Conservation (phyloP, 1,140 invertebrate genomes). For the Trigoniulus corallinus region DNA sequence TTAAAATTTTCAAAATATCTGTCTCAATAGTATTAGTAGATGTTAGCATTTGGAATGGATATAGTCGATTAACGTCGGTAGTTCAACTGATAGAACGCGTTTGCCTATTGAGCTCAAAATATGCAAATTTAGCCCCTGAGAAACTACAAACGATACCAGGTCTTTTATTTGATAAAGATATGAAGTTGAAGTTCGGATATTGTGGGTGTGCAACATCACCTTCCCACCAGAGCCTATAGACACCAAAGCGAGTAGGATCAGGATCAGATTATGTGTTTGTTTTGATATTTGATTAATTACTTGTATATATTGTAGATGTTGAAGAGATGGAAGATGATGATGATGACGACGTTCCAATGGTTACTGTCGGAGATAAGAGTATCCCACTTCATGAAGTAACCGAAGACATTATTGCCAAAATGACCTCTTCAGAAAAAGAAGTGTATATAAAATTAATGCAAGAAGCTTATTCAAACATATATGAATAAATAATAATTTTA, state of each 20-base stretch:
- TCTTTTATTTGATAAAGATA: neutral
- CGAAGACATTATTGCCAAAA: constrained; percentile 67
- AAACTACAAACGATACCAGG: neutral
- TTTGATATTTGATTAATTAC: neutral
- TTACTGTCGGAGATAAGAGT: constrained; percentile 58
- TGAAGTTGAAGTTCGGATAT: neutral
- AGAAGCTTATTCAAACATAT: constrained; percentile 54
- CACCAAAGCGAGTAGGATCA: no score
- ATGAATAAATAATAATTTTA: constrained; percentile 20
- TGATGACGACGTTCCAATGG: constrained; percentile 63
- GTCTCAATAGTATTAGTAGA: no score
- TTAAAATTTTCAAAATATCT: neutral
- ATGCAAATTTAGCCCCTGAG: no score
- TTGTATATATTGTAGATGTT: constrained; percentile 24
- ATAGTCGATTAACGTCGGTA: no score
- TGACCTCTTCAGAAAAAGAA: constrained; percentile 84
- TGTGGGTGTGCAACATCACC: neutral
- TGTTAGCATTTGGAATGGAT: no score
- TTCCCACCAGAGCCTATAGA: no score
- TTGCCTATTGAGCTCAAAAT: no score
- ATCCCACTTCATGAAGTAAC: constrained; percentile 64
- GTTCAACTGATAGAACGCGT: no score
- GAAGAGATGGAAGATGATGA: constrained; percentile 55
- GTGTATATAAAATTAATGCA: constrained; percentile 86
- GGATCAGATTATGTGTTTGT: no score